Base-by-base conservation (phyloP, 1,140 invertebrate genomes). In the Drosophila neocordata region DNA sequence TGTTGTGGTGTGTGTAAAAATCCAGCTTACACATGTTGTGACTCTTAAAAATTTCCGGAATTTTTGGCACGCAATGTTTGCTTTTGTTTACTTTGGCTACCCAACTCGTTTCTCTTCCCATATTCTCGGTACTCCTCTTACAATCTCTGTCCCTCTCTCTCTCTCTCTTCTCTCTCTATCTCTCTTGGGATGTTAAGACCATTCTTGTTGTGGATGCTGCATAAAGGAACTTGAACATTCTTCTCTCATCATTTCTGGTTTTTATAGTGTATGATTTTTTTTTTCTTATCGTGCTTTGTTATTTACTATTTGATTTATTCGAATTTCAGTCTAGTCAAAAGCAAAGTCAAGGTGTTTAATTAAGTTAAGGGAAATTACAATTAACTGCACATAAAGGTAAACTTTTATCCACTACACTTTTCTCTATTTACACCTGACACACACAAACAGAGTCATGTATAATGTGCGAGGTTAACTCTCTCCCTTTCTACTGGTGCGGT, bases 21-120 rank as follows among this genome's bases (percentile, higher is more conserved):
- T 77, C 66, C 73, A 69, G 73, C 83, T 84, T 89, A 89, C 83
- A 87, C 83, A 87, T 88, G 83, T 85, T 88, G 70, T 85, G 83
- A 87, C 83, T 87, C 79, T 73, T 79, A 71, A 83, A 88, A 88
- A 88, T 88, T 77, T 88, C 79, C 79, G 83, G 83, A 79, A 88
- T 88, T 88, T 75, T 79, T 77, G 83, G 83, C 83, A 88, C 79
- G 83, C 83, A 83, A 68, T 83, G 79, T 77, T 83, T 83, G 75
- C 72, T 61, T 88, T 87, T 88, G 79, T 87, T 85, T 85, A 81
- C 82, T 75, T 56, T 52, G 67, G 66, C 67, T 55, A 65, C 61
- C 77, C 75, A 60, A 60, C 73, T 22, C 24, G 55, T 31, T 55
- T 57, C 51, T 57, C 35, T 11, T 31, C 5, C n/a, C 27, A 31